Percentiles rank a stretch among this genome's conserved stretches.
Conservation (phyloP, 2,797 vertebrate genomes). For the Pempheris klunzingeri region DNA sequence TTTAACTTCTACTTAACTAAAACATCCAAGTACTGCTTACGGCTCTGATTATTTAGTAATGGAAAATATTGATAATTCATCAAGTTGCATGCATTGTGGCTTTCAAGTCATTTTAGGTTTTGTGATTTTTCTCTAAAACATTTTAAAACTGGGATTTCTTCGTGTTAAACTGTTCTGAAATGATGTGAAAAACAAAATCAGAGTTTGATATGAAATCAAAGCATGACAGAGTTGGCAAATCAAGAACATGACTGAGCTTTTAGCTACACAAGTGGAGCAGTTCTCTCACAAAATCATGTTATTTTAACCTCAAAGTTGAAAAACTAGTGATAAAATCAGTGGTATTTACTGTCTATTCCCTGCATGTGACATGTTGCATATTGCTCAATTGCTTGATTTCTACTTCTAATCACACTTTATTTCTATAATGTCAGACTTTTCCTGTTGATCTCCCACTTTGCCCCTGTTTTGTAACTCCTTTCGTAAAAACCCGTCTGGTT, state of each 20-base stretch:
- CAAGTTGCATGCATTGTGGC: background rate
- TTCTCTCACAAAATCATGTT: background rate
- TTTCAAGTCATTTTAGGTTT: background rate
- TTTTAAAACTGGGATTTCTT: background rate
- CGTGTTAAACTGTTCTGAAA: background rate
- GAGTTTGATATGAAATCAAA: background rate
- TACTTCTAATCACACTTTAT: background rate
- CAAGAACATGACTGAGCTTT: background rate
- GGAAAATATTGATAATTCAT: background rate
- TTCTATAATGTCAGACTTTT: background rate
- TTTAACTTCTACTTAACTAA: background rate
- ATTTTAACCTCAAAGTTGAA: background rate
- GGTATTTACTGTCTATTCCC: background rate
- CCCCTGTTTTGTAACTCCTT: slow-evolving; percentile 5
- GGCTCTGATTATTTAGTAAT: no score
- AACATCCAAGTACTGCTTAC: background rate
- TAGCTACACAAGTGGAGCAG: background rate
- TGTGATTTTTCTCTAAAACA: background rate
- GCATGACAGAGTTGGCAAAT: background rate
- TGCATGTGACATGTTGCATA: background rate
- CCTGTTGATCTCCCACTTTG: background rate
- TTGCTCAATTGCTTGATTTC: background rate
- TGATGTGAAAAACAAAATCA: background rate
- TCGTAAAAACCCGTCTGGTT: slow-evolving; percentile 24
- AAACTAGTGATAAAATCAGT: background rate